A percentile compares a stretch with the other conserved stretches of the same genome.
Evolutionary conservation across 2,888 invertebrate species (phyloP).

Genomic region (Cantharis rustica): DNA sequence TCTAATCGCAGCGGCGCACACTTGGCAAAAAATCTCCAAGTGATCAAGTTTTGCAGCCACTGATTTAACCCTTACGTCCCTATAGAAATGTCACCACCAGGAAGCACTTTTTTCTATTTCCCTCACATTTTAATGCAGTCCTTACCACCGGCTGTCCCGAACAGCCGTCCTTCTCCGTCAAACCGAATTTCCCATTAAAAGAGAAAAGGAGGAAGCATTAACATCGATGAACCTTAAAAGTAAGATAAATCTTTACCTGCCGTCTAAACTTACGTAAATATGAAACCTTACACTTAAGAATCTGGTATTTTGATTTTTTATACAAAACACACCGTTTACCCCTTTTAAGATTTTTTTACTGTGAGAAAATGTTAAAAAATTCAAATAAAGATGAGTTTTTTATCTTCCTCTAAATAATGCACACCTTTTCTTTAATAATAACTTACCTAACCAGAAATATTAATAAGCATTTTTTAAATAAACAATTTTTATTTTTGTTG

Average conservation of each 20-base stretch:
- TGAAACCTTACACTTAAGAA: conserved; percentile 13
- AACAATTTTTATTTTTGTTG: not conserved
- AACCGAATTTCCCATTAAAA: not conserved
- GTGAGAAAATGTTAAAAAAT: conserved; percentile 23
- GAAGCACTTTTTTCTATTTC: conserved; percentile 3
- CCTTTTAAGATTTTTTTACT: conserved; percentile 16
- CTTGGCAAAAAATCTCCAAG: not conserved
- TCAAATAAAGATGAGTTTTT: conserved; percentile 19
- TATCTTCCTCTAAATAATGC: not conserved
- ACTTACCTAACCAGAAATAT: conserved; percentile 3
- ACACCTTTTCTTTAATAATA: conserved; percentile 2
- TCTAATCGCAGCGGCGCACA: not conserved
- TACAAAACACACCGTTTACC: conserved; percentile 13
- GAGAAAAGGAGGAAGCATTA: not conserved
- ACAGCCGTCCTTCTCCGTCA: not conserved
- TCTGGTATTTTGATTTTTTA: conserved; percentile 13
- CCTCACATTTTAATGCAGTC: conserved; percentile 2
- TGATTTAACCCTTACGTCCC: not conserved
- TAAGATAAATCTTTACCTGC: conserved; percentile 12
- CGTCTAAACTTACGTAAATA: conserved; percentile 16
- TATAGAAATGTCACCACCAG: conserved; percentile 6
- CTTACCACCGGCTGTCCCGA: not conserved
- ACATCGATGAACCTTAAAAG: not conserved
- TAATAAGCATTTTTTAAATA: conserved; percentile 2
- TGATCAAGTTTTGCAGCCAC: not conserved